phyloP scores from a whole-genome alignment of 1,140 invertebrate genomes.

The Brachionus rubens region DNA sequence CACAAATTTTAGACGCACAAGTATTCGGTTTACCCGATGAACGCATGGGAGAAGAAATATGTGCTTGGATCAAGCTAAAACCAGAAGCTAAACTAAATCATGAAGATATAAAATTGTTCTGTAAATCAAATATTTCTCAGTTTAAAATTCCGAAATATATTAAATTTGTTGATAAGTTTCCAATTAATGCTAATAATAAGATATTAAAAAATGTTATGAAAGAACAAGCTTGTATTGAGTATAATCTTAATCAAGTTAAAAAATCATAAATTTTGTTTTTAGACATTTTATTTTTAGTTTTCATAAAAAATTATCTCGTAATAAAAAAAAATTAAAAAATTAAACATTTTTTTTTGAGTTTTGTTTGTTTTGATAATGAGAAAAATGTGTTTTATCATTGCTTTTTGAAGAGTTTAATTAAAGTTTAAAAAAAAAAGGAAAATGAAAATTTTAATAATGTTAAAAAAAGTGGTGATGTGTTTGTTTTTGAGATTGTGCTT shows the following conservation, averaged over 20 bases:
- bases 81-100: constrained; percentile 59
- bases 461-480: too few relatives aligned
- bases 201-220: constrained; percentile 71
- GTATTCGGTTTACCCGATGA: constrained; percentile 67
- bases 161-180: constrained; percentile 69
- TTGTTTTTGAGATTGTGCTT: too few relatives aligned
- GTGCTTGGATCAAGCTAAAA: constrained; percentile 70
- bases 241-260: not conserved
- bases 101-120: constrained; percentile 67
- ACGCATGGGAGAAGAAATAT: constrained; percentile 78
- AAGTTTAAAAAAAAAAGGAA: too few relatives aligned
- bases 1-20: constrained; percentile 26
- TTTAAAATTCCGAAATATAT: constrained; percentile 80
- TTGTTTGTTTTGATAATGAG: too few relatives aligned
- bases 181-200: constrained; percentile 81
- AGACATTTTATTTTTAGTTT: too few relatives aligned
- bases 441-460: too few relatives aligned
- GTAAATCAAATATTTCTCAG: constrained; percentile 70
- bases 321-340: too few relatives aligned
- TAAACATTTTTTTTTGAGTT: too few relatives aligned
- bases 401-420: too few relatives aligned
- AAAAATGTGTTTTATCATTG: too few relatives aligned
- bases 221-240: constrained; percentile 51
- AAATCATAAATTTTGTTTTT: too few relatives aligned
- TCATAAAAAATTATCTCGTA: too few relatives aligned